A percentile compares a stretch with the other conserved stretches of the same genome.
phyloP scores from a whole-genome alignment of 92 coral and sea anemone genomes.

The Pocillopora meandrina region DNA sequence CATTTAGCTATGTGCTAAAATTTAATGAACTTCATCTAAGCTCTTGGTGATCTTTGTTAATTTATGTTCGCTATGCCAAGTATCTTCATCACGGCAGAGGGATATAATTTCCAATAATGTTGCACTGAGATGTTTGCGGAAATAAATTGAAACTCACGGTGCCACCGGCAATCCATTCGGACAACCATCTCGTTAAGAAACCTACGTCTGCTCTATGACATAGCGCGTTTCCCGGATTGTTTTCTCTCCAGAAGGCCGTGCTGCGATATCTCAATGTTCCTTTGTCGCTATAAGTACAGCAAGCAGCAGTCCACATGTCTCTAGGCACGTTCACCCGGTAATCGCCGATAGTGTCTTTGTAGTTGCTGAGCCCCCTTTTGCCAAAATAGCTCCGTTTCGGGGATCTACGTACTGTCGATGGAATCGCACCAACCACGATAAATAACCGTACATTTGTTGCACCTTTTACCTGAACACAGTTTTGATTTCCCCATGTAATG shows the following conservation, averaged over 20 bases:
- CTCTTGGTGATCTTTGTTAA: not conserved
- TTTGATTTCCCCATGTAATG: too few relatives aligned
- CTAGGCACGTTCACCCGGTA: constrained; percentile 8
- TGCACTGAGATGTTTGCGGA: not conserved
- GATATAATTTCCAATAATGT: not conserved
- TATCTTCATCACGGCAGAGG: not conserved
- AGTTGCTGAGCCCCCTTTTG: not conserved
- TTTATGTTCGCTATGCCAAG: not conserved
- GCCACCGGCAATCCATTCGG: not conserved
- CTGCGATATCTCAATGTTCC: not conserved
- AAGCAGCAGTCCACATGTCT: constrained; percentile 43
- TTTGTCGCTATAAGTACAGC: constrained; percentile 1
- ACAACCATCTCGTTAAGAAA: not conserved
- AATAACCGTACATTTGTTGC: too few relatives aligned
- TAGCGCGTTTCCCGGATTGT: constrained; percentile 1
- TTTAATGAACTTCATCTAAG: too few relatives aligned
- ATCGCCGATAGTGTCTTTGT: not conserved
- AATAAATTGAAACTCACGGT: not conserved
- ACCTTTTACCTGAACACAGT: too few relatives aligned
- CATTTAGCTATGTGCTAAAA: too few relatives aligned
- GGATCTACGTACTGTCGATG: not conserved
- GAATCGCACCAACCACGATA: not conserved
- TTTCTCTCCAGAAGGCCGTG: constrained; percentile 22
- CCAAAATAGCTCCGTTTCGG: not conserved
- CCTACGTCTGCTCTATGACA: not conserved